Conservation (phyloP, 2,113 vertebrate species). For the Synodontis membranacea region DNA sequence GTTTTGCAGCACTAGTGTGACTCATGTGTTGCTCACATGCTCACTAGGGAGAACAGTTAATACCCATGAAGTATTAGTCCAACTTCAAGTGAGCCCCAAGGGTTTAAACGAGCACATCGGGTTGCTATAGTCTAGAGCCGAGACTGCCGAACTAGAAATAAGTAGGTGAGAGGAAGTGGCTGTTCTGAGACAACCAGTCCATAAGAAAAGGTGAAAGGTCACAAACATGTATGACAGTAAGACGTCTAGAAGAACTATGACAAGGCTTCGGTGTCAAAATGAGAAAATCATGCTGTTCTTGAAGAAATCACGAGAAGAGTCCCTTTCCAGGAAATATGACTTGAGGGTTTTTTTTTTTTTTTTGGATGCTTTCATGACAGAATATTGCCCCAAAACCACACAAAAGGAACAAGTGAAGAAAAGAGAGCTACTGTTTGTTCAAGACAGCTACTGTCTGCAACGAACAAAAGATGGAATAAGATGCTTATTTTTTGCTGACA, state of each 20-base stretch:
- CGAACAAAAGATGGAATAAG: not conserved
- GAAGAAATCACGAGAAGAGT: not conserved
- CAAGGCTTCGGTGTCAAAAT: not conserved
- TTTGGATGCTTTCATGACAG: not conserved
- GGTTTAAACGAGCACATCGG: not conserved
- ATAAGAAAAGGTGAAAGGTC: not conserved
- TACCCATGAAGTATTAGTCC: constrained; percentile 3
- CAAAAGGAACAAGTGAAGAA: not conserved
- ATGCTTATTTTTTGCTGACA: not conserved
- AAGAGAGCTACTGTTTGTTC: not conserved
- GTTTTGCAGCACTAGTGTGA: constrained; percentile 34
- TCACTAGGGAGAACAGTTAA: not conserved
- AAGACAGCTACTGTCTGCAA: not conserved
- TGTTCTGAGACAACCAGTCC: not conserved
- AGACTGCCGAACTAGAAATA: not conserved
- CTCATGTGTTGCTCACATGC: constrained; percentile 19
- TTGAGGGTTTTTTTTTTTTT: too few species aligned
- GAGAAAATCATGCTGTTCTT: not conserved
- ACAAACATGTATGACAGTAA: not conserved
- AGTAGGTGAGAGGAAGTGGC: not conserved
- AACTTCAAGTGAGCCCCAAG: not conserved
- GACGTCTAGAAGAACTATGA: not conserved
- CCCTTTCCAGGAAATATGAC: not conserved
- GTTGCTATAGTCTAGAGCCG: not conserved
- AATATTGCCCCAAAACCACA: not conserved